phyloP scores from a whole-genome alignment of 2,888 invertebrate species.

The Steromphala cineraria region DNA sequence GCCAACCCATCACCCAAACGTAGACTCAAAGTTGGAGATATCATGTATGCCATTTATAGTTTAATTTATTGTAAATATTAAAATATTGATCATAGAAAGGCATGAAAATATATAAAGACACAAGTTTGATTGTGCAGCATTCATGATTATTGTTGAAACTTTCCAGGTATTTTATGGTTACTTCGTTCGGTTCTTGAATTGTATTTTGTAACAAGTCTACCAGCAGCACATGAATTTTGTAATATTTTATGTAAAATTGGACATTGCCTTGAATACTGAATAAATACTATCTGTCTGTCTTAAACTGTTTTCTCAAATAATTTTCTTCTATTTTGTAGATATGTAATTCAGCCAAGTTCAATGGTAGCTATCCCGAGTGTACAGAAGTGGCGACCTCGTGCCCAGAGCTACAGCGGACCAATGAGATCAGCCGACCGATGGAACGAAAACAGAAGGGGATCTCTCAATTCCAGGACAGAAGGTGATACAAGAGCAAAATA shows the following conservation, averaged over 20 bases:
- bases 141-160: too few relatives aligned
- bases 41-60: slow-evolving; percentile 83
- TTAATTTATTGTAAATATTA: too few relatives aligned
- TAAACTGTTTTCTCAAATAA: not conserved
- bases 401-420: slow-evolving; percentile 39
- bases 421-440: not conserved
- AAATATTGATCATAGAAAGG: too few relatives aligned
- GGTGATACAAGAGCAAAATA: not conserved
- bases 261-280: too few relatives aligned
- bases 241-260: too few relatives aligned
- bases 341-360: slow-evolving; percentile 67
- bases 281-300: too few relatives aligned
- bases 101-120: too few relatives aligned
- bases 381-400: slow-evolving; percentile 39
- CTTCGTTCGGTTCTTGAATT: too few relatives aligned
- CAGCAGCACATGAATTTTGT: too few relatives aligned
- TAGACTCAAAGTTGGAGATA: slow-evolving; percentile 92
- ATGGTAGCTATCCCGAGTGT: slow-evolving; percentile 65
- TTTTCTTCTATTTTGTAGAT: slow-evolving; percentile 43
- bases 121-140: too few relatives aligned
- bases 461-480: not conserved
- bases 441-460: not conserved
- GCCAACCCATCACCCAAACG: slow-evolving; percentile 98
- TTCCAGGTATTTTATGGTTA: too few relatives aligned
- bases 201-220: too few relatives aligned